Base-by-base conservation (phyloP, 2,797 vertebrate genomes). In the Chiroxiphia lanceolata region DNA sequence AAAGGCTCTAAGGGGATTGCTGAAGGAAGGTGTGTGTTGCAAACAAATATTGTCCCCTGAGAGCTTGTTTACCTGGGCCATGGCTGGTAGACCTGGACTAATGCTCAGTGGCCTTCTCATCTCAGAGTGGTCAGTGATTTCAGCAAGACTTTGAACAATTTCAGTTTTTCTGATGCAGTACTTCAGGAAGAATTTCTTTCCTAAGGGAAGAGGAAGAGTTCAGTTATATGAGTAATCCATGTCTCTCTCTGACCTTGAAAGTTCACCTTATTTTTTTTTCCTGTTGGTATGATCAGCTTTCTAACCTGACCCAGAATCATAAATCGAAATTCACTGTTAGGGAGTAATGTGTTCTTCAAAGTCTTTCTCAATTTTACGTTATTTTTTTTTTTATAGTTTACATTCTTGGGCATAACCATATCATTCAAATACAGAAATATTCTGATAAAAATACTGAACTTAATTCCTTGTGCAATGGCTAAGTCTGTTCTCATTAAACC, bases 401-500 rank as follows among this genome's bases (percentile, higher is more conserved):
- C 38, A 36, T 76, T 95, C 57, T 75, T 87, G 19, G 56, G 40
- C 40, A 48, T 87, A 84, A 67, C 36, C 4, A 3, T 89, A 21
- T 70, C 3, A 48, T 83, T 87, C 36, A 80, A 83, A 80, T 67
- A 63, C 4, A 64, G 68, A 77, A 95, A 74, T 33, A 83, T 80
- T 89, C 71, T 74, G 53, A 56, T 78, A 91, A 83, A 92, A 87
- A 61, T 54, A 13, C 26, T 79, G 38, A 92, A 68, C 47, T 48
- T 92, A 72, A 87, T 94, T 89, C 29, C 33, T 48, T 85, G 21
- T 74, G 25, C 0, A 0, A 80, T 71, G 38, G 21, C 10, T 69
- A 83, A 61, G 17, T 92, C 40, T 89, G 36, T 84, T 94, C 44
- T 83, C 67, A 34, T 93, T 93, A 95, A 92, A 82, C 77, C 19